Evolutionary conservation across 1,140 invertebrate genomes (phyloP).

Genomic region (Trachymyrmex septentrionalis): DNA sequence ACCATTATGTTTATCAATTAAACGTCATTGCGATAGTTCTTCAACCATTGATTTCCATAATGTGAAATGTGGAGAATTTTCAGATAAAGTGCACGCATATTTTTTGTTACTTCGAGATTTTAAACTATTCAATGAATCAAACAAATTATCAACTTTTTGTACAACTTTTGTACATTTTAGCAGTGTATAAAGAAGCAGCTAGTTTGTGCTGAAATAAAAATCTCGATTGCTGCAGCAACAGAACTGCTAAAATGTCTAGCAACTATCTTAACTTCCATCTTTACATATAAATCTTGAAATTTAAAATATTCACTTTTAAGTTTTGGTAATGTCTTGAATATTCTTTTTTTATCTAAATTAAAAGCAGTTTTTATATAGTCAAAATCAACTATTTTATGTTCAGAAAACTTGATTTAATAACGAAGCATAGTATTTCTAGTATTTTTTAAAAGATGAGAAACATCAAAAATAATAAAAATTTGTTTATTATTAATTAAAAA

Average conservation of each 20-base stretch:
- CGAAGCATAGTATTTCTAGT: background rate
- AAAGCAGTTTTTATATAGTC: background rate
- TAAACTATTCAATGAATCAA: background rate
- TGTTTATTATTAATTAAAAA: too few species aligned
- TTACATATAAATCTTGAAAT: background rate
- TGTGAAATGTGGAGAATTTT: background rate
- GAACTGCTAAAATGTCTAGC: background rate
- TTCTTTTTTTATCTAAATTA: conserved; percentile 5
- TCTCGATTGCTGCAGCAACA: too few species aligned
- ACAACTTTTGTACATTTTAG: too few species aligned
- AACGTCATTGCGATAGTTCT: background rate
- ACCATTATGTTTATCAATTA: background rate
- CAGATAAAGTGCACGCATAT: background rate
- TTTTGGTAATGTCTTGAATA: background rate
- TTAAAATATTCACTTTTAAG: conserved; percentile 8
- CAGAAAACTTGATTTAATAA: background rate
- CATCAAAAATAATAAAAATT: too few species aligned
- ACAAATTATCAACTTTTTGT: background rate
- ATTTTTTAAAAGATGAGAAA: too few species aligned
- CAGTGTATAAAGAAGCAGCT: too few species aligned
- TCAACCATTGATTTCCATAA: background rate
- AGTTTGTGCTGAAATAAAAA: too few species aligned
- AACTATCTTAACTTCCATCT: background rate
- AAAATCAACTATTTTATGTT: background rate
- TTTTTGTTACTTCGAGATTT: background rate